Evolutionary conservation across 2,113 vertebrate species (phyloP).

Genomic region (Ahaetulla prasina): DNA sequence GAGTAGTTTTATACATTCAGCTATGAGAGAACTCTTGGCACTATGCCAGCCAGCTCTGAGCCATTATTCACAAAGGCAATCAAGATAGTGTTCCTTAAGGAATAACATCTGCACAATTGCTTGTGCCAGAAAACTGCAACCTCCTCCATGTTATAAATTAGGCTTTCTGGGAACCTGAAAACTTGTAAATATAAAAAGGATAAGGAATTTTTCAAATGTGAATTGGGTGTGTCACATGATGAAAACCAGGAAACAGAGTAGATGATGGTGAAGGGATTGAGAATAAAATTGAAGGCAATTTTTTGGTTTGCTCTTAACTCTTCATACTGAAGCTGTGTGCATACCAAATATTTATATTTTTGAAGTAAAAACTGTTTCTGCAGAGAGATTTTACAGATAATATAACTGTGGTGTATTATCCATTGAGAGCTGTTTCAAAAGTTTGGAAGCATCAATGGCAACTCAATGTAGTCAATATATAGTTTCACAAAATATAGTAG

Average conservation of each 20-base stretch:
- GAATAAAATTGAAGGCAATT: slow-evolving; percentile 33
- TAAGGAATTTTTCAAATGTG: slow-evolving; percentile 50
- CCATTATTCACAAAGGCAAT: slow-evolving; percentile 77
- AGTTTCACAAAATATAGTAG: neutral
- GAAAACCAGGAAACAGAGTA: slow-evolving; percentile 30
- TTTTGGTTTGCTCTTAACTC: slow-evolving; percentile 20
- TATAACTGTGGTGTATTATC: slow-evolving; percentile 4
- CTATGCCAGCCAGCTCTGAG: slow-evolving; percentile 63
- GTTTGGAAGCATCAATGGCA: slow-evolving; percentile 14
- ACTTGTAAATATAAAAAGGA: slow-evolving; percentile 57
- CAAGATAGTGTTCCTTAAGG: slow-evolving; percentile 73
- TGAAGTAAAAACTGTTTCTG: neutral
- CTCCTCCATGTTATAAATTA: slow-evolving; percentile 65
- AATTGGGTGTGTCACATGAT: slow-evolving; percentile 51
- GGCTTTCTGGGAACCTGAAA: slow-evolving; percentile 66
- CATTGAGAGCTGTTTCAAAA: slow-evolving; percentile 36
- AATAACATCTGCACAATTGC: slow-evolving; percentile 77
- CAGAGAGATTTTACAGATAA: slow-evolving; percentile 41
- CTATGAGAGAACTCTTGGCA: slow-evolving; percentile 75
- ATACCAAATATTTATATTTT: slow-evolving; percentile 25
- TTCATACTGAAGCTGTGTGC: slow-evolving; percentile 17
- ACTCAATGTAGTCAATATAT: slow-evolving; percentile 19
- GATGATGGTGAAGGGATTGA: slow-evolving; percentile 22
- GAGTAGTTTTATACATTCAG: slow-evolving; percentile 75
- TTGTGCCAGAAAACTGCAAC: slow-evolving; percentile 67